Evolutionary conservation across 1,140 invertebrate genomes (phyloP).

Genomic region (Samia ricini): DNA sequence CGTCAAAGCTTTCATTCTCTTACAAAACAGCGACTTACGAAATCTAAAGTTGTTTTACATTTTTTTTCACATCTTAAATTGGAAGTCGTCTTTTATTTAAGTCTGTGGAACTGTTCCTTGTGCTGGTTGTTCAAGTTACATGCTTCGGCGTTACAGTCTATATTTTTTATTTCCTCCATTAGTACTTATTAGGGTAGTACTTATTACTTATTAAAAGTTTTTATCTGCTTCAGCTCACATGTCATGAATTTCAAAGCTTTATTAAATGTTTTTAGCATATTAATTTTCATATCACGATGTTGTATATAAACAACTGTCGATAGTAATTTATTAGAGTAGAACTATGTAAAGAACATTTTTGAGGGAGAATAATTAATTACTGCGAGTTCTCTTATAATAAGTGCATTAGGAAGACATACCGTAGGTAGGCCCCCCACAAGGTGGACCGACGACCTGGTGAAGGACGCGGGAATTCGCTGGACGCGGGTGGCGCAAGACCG

Average conservation of each 20-base stretch:
- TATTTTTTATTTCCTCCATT: background rate
- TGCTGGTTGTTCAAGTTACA: background rate
- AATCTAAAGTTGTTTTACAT: conserved; percentile 4
- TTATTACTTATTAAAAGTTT: background rate
- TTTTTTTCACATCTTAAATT: conserved; percentile 13
- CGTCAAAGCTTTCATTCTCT: background rate
- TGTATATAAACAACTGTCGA: too few relatives aligned
- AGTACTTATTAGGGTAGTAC: background rate
- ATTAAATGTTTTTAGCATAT: background rate
- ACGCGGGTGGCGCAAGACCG: too few relatives aligned
- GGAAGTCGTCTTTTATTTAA: conserved; percentile 12
- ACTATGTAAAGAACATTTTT: too few relatives aligned
- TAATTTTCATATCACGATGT: background rate
- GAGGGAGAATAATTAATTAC: too few relatives aligned
- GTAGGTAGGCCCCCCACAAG: too few relatives aligned
- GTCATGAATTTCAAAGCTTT: background rate
- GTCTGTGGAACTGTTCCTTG: conserved; percentile 1
- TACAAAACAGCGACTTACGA: background rate
- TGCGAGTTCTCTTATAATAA: too few relatives aligned
- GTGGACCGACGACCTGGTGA: too few relatives aligned
- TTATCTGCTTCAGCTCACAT: background rate
- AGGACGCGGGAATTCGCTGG: too few relatives aligned
- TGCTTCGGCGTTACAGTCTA: background rate
- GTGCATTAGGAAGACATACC: too few relatives aligned
- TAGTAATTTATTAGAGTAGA: too few relatives aligned